These are phyloP conservation scores for Heliothis subflexa DNA, from an alignment of 1,140 invertebrate species.

Conservation along the genomic window DNA sequence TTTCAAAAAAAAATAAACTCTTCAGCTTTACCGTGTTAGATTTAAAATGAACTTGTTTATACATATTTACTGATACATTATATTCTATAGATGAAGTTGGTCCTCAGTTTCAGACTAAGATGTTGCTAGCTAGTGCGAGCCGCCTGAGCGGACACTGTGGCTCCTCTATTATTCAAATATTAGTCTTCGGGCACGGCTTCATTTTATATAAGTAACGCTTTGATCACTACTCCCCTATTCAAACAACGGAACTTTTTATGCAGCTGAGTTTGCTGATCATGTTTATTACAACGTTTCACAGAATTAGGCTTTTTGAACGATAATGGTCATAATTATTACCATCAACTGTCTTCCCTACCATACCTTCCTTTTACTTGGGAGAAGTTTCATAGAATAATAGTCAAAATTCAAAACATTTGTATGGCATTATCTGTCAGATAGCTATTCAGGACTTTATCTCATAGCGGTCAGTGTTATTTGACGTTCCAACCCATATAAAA, in stretches of 20 bases:
- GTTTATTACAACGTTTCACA: conserved; percentile 1
- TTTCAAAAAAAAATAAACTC: too few relatives aligned
- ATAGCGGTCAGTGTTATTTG: too few relatives aligned
- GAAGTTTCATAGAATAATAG: too few relatives aligned
- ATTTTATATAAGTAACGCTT: conserved; percentile 50
- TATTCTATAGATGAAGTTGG: background rate
- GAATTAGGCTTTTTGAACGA: background rate
- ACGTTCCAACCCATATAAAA: too few relatives aligned
- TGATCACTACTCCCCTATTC: conserved; percentile 18
- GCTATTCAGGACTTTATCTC: too few relatives aligned
- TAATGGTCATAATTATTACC: background rate
- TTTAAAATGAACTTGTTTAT: too few relatives aligned
- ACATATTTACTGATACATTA: too few relatives aligned
- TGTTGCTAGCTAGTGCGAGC: conserved; percentile 40
- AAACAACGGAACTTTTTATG: conserved; percentile 30
- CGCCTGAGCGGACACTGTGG: conserved; percentile 48
- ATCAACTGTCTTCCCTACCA: too few relatives aligned
- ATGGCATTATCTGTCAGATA: too few relatives aligned
- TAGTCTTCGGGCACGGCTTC: conserved; percentile 59
- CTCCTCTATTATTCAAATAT: conserved; percentile 66
- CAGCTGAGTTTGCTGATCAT: conserved; percentile 12
- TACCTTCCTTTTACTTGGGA: too few relatives aligned
- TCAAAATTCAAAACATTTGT: too few relatives aligned
- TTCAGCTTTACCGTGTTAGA: too few relatives aligned
- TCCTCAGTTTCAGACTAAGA: background rate